Percentiles rank a stretch among this genome's conserved stretches.
These are phyloP conservation scores for Chaetodon auriga DNA, from an alignment of 2,113 vertebrate species.

Conservation along the genomic window DNA sequence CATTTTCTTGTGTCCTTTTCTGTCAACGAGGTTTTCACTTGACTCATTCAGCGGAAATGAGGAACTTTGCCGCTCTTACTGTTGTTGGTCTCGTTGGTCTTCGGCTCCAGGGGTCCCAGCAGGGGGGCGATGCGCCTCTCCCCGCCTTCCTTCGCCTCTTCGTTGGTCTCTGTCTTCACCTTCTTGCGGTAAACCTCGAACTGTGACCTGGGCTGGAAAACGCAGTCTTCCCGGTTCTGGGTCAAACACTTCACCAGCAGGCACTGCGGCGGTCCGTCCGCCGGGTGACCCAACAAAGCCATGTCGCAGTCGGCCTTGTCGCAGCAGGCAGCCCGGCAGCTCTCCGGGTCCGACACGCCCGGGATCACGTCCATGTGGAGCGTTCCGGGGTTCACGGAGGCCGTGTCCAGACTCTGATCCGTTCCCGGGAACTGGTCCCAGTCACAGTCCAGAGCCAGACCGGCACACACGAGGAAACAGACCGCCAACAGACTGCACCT, in stretches of 20 bases:
- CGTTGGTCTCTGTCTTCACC: neutral
- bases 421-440: constrained; percentile 32
- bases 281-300: constrained; percentile 48
- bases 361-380: neutral
- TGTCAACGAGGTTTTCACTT: too few relatives aligned
- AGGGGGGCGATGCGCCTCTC: constrained; percentile 2
- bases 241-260: constrained; percentile 54
- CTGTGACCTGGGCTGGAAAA: neutral
- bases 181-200: constrained; percentile 54
- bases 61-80: constrained; percentile 20
- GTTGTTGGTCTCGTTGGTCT: constrained; percentile 20
- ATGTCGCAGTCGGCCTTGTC: constrained; percentile 51
- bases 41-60: too few relatives aligned
- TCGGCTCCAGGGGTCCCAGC: neutral
- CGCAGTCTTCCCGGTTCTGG: constrained; percentile 47
- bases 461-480: neutral
- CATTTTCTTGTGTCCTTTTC: too few relatives aligned
- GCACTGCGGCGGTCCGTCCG: constrained; percentile 58
- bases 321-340: constrained; percentile 72
- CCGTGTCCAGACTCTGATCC: constrained; percentile 15
- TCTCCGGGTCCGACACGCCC: neutral
- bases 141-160: accelerated
- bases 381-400: neutral
- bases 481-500: neutral
- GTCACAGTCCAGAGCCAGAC: constrained; percentile 34